Evolutionary conservation across 2,888 invertebrate species (phyloP), one percentile per base, ranked within the genome.

Genomic region (Brachyptera putata): DNA sequence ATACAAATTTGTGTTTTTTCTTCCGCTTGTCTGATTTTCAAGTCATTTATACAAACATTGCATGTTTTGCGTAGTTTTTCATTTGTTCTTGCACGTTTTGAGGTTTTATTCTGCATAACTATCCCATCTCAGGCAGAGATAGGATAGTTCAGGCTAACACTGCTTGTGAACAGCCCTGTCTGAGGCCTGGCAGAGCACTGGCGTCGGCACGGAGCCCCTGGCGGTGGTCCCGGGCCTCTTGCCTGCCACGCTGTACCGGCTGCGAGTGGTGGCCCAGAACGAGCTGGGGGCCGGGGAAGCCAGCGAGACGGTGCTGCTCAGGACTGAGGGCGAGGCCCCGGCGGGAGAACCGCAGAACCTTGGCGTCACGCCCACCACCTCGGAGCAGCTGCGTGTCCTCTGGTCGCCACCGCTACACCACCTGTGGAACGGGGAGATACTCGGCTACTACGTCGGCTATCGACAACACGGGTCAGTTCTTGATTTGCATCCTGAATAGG

Each of bases 231-330:
- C 67, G 13, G 68, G 69, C 18, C 69, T 77, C 3, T 70, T 71
- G 13, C 76, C 77, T 1, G 71, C 74, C 1, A 73, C 71, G 43
- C 64, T 68, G 24, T 77, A 76, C 67, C 70, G 73, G 59, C 68
- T 77, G 21, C 67, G 76, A 14, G 71, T 77, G 4, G 64, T 74
- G 50, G 76, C 76, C 14, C 72, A 72, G 61, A 77, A 76, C 64
- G 69, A 71, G 4, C 70, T 76, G 14, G 76, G 77, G 0, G 68
- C 70, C 18, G 73, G 76, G 37, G 67, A 68, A 30, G 71, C 69
- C 5, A 68, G 67, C 68, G 67, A 69, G 58, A 66, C 69, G 43
- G 65, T 71, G 24, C 68, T 70, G 62, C 67, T 72, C 50, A 65
- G 67, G 16, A 71, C 71, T 21, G 66, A 69, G 11, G 68, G 68